Evolutionary conservation across 2,113 vertebrate genomes (phyloP).

Genomic region (Rhynchopsitta pachyrhyncha): DNA sequence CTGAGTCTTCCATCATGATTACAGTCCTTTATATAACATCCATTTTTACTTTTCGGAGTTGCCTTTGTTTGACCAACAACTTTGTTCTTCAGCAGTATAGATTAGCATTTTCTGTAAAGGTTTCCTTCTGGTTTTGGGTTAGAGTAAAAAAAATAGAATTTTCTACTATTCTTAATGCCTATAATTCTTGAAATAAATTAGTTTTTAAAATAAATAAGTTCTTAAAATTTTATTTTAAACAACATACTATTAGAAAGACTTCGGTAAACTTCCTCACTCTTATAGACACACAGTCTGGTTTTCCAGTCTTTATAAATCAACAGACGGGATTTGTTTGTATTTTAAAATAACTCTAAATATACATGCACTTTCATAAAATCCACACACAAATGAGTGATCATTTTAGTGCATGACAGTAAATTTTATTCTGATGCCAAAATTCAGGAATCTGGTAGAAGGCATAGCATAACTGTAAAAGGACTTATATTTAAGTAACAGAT

Average conservation of each 20-base stretch:
- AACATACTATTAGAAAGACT: background rate
- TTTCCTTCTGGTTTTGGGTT: background rate
- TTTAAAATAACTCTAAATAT: background rate
- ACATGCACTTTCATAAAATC: background rate
- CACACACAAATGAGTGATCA: background rate
- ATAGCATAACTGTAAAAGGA: background rate
- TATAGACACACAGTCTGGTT: background rate
- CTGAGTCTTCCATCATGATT: background rate
- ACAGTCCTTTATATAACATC: background rate
- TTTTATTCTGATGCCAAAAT: background rate
- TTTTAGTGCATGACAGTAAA: background rate
- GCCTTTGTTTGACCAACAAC: background rate
- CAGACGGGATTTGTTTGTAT: background rate
- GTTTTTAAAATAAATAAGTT: background rate
- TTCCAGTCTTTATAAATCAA: background rate
- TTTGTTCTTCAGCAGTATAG: background rate
- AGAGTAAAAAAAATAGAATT: background rate
- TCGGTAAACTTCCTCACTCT: background rate
- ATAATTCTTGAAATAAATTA: background rate
- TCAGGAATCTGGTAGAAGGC: background rate
- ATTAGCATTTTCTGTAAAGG: fast-evolving
- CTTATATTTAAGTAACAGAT: background rate
- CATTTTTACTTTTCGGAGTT: background rate
- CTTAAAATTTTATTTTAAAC: too few relatives aligned
- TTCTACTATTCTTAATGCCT: background rate